Evolutionary conservation across 2,888 invertebrate species (phyloP).

Genomic region (Volucella inflata): DNA sequence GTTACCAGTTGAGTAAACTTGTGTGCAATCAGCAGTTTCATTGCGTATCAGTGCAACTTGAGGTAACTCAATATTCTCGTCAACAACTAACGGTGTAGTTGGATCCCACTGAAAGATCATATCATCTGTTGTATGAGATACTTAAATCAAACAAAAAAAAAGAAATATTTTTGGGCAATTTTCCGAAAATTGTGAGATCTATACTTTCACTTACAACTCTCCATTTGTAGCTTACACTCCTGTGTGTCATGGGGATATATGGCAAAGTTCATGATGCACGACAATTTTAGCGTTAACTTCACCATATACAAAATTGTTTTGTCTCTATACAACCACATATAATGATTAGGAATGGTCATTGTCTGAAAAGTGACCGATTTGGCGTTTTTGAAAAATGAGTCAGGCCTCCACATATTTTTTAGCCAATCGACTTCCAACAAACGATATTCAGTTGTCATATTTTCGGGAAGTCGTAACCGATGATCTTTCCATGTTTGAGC

Average conservation of each 20-base stretch:
- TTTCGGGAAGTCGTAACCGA: constrained; percentile 92
- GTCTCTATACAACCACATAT: constrained; percentile 95
- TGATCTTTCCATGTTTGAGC: constrained; percentile 97
- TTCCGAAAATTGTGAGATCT: not conserved
- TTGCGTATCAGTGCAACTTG: constrained; percentile 94
- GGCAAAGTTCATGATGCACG: constrained; percentile 97
- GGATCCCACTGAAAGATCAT: constrained; percentile 95
- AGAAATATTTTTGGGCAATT: not conserved
- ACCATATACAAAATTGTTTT: constrained; percentile 93
- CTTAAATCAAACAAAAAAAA: constrained; percentile 84
- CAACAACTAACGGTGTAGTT: constrained; percentile 93
- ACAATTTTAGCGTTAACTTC: constrained; percentile 93
- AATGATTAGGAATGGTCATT: constrained; percentile 97
- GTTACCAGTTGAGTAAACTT: constrained; percentile 88
- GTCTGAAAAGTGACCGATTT: constrained; percentile 97
- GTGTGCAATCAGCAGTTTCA: constrained; percentile 95
- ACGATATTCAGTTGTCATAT: constrained; percentile 96
- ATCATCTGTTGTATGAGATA: constrained; percentile 95
- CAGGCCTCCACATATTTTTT: constrained; percentile 96
- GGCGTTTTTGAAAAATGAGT: constrained; percentile 97
- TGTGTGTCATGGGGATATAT: constrained; percentile 98
- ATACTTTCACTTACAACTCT: constrained; percentile 90
- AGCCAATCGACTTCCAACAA: constrained; percentile 95
- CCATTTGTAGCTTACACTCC: constrained; percentile 97
- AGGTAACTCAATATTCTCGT: constrained; percentile 94